Percentiles rank a stretch among this genome's conserved stretches.
phyloP scores from a whole-genome alignment of 2,113 vertebrate genomes.

The Callipepla californica region DNA sequence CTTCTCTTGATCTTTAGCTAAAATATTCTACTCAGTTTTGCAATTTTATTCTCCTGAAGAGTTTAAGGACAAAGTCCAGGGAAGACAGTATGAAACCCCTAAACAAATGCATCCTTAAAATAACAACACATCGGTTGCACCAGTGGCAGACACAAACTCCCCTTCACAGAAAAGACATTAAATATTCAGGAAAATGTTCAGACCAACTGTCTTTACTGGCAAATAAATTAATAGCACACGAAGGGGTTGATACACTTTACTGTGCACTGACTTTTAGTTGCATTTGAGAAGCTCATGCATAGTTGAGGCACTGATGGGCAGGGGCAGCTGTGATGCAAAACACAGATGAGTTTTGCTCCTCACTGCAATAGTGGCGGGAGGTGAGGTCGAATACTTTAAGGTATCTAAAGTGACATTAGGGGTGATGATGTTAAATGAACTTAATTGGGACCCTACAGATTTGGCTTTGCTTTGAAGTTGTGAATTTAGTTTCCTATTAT shows the following conservation, averaged over 20 bases:
- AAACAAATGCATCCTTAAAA: neutral
- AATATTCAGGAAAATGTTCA: neutral
- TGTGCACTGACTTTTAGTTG: neutral
- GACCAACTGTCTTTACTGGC: neutral
- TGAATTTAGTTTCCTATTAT: neutral
- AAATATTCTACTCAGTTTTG: neutral
- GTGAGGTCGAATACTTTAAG: neutral
- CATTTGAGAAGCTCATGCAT: neutral
- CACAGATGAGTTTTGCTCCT: fast-evolving
- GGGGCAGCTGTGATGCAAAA: neutral
- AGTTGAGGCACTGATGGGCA: neutral
- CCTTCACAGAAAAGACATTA: neutral
- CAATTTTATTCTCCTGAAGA: neutral
- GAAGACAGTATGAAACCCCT: fast-evolving
- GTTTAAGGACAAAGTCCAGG: neutral
- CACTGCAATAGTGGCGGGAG: neutral
- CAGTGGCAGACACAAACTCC: neutral
- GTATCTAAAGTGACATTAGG: neutral
- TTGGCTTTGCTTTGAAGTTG: neutral
- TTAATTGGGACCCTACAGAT: neutral
- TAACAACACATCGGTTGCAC: neutral
- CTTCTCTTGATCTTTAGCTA: neutral
- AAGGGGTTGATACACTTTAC: neutral
- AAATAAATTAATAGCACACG: neutral
- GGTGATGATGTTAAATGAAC: neutral